Percentiles rank a stretch among this genome's conserved stretches.
Conservation (phyloP, 2,888 invertebrate species). For the Antitype chi region DNA sequence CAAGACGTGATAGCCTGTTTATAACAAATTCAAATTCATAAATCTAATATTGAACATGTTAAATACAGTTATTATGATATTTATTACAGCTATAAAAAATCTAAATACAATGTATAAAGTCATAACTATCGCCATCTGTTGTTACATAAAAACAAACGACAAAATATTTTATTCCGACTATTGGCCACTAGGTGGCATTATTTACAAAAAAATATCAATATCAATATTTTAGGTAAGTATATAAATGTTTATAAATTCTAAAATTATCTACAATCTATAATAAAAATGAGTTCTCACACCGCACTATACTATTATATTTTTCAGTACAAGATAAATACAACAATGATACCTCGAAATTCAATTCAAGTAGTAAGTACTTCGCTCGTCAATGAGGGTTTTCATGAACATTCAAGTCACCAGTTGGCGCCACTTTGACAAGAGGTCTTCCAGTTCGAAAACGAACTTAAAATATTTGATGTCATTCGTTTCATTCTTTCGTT, state of each 20-base stretch:
- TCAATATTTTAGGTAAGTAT: background rate
- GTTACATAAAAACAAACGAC: conserved; percentile 46
- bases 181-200: conserved; percentile 72
- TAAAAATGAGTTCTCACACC: conserved; percentile 62
- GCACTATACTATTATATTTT: conserved; percentile 40
- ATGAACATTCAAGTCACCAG: too few relatives aligned
- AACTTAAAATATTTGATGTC: too few relatives aligned
- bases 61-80: conserved; percentile 11
- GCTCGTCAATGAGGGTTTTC: too few relatives aligned
- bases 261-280: conserved; percentile 19
- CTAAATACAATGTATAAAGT: background rate
- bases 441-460: too few relatives aligned
- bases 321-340: conserved; percentile 39
- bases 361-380: conserved; percentile 13
- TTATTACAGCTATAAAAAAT: conserved; percentile 14
- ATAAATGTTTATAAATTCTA: conserved; percentile 17
- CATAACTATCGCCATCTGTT: conserved; percentile 70
- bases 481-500: too few relatives aligned
- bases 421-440: too few relatives aligned
- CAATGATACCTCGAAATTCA: conserved; percentile 21
- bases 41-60: background rate
- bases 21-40: background rate
- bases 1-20: background rate
- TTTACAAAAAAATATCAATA: conserved; percentile 30
- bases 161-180: conserved; percentile 46